Conservation (phyloP, 1,140 invertebrate species). For the Listronotus oregonensis region DNA sequence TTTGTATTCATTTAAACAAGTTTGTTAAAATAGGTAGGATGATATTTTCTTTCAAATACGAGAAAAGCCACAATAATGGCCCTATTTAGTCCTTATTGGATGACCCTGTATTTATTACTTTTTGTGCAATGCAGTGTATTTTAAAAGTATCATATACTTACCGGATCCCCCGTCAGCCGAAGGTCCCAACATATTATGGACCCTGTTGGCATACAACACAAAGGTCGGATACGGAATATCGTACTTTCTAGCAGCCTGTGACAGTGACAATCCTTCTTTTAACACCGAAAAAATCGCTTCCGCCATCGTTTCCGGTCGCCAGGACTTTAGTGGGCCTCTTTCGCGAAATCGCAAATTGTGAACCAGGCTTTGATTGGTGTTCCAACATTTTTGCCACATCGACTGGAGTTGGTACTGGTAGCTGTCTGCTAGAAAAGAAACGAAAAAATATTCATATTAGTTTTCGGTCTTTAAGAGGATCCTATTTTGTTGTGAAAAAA, state of each 20-base stretch:
- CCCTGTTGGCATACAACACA: constrained; percentile 90
- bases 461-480: background rate
- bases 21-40: too few relatives aligned
- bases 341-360: constrained; percentile 90
- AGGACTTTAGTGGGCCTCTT: constrained; percentile 87
- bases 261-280: constrained; percentile 85
- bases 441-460: constrained; percentile 28
- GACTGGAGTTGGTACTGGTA: constrained; percentile 92
- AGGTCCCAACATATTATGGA: constrained; percentile 91
- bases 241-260: constrained; percentile 88
- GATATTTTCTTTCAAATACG: too few relatives aligned
- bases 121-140: too few relatives aligned
- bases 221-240: constrained; percentile 94
- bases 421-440: constrained; percentile 76
- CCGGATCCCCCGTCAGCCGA: constrained; percentile 84
- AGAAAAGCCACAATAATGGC: too few relatives aligned
- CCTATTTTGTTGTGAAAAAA: background rate
- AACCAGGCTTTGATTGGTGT: constrained; percentile 83
- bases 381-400: constrained; percentile 95
- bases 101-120: too few relatives aligned
- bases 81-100: too few relatives aligned
- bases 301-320: constrained; percentile 92
- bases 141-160: constrained; percentile 56
- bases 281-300: constrained; percentile 90
- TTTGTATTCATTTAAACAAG: too few relatives aligned